Conservation (phyloP, 1,140 invertebrate genomes). For the Neotoxoptera formosana region DNA sequence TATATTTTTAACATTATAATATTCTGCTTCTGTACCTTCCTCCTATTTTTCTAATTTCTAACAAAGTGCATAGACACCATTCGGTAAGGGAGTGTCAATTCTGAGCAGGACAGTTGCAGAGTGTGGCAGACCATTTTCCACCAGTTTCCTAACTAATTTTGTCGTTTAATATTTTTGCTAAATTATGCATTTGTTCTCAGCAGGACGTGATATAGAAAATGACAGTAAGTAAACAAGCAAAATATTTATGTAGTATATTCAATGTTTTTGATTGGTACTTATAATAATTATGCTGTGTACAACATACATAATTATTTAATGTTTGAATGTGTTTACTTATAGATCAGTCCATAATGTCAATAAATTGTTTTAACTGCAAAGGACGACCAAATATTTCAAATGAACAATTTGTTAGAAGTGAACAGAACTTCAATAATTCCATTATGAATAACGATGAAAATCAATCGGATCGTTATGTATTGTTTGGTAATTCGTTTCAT, state of each 20-base stretch:
- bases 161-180: neutral
- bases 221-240: neutral
- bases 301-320: neutral
- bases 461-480: neutral
- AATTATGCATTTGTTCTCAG: neutral
- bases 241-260: neutral
- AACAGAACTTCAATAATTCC: neutral
- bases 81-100: neutral
- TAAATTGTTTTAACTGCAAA: conserved; percentile 34
- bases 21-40: neutral
- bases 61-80: neutral
- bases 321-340: neutral
- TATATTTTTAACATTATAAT: too few species aligned
- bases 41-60: neutral
- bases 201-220: neutral
- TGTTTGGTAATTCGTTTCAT: conserved; percentile 47
- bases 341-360: neutral
- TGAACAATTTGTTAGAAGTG: conserved; percentile 19
- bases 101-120: neutral
- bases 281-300: neutral
- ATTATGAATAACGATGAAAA: neutral
- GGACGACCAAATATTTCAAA: conserved; percentile 1
- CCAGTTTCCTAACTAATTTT: neutral
- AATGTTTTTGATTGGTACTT: too few species aligned
- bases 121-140: neutral